Evolutionary conservation across 2,888 invertebrate species (phyloP).

Genomic region (Hyposoter dolosus): DNA sequence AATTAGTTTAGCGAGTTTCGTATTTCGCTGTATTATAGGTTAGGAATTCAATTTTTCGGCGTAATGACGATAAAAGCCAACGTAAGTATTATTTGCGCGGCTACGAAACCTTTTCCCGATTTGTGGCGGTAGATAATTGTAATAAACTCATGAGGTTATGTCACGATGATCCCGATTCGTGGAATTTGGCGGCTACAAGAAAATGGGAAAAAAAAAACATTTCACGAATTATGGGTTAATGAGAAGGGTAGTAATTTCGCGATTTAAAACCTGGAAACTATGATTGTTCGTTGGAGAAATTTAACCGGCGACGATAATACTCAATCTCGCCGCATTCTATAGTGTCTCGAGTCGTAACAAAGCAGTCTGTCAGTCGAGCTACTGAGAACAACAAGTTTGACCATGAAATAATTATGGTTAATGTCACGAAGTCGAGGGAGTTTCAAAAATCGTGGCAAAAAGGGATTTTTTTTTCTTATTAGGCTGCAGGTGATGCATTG

Average conservation of each 20-base stretch:
- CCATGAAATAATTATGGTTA: conserved; percentile 24
- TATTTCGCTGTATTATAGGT: conserved; percentile 5
- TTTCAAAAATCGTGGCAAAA: conserved; percentile 6
- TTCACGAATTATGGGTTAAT: not conserved
- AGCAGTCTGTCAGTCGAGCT: not conserved
- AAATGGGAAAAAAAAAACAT: not conserved
- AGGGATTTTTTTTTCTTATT: conserved; percentile 20
- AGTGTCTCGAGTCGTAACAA: not conserved
- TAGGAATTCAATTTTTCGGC: not conserved
- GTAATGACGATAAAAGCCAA: not conserved
- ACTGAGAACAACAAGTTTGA: conserved; percentile 6
- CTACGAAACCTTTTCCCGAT: not conserved
- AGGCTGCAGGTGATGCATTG: conserved; percentile 17
- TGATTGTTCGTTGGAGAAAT: not conserved
- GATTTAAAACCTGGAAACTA: conserved; percentile 44
- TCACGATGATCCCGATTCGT: not conserved
- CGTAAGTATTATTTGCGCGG: not conserved
- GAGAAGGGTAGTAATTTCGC: not conserved
- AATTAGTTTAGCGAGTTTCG: not conserved
- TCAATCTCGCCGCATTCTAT: conserved; percentile 38
- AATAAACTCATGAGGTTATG: conserved; percentile 10
- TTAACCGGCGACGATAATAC: conserved; percentile 24
- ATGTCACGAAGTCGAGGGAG: conserved; percentile 21
- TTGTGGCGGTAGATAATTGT: not conserved
- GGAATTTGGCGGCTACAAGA: not conserved